phyloP scores from a whole-genome alignment of 2,888 invertebrate genomes.

The Dasysyrphus albostriatus region DNA sequence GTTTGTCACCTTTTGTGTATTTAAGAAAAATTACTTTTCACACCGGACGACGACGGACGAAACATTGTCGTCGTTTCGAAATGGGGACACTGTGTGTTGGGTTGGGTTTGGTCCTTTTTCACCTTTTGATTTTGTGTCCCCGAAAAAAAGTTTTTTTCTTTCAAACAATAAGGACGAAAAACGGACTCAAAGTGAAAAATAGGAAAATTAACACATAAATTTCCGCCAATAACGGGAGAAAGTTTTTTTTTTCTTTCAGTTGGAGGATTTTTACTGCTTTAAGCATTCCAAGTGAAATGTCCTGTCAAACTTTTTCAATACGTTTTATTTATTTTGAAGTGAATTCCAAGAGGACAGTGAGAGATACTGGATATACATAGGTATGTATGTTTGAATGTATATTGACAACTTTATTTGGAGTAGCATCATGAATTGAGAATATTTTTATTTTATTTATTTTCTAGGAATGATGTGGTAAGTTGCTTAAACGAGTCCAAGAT shows the following conservation, averaged over 20 bases:
- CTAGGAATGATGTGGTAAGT: no score
- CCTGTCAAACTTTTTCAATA: constrained; percentile 80
- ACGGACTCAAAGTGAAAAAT: constrained; percentile 68
- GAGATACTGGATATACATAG: constrained; percentile 33
- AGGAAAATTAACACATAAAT: constrained; percentile 83
- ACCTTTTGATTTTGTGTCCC: constrained; percentile 57
- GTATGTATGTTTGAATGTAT: no score
- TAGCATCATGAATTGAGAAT: no score
- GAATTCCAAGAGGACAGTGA: background rate
- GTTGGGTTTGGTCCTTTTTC: constrained; percentile 48
- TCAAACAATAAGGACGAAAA: constrained; percentile 71
- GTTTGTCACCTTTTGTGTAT: constrained; percentile 77
- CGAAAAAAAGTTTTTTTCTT: constrained; percentile 51
- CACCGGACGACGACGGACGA: constrained; percentile 65
- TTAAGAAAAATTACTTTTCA: constrained; percentile 77
- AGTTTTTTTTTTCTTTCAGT: constrained; percentile 57
- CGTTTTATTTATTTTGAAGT: constrained; percentile 67
- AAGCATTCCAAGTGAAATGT: constrained; percentile 80
- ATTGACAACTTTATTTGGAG: no score
- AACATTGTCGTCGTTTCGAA: constrained; percentile 26
- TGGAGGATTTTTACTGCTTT: constrained; percentile 63
- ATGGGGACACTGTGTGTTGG: constrained; percentile 36
- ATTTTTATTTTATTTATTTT: no score
- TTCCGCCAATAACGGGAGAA: constrained; percentile 76
- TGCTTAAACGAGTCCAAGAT: no score